phyloP scores from a whole-genome alignment of 2,113 vertebrate genomes.

The Bettongia penicillata region DNA sequence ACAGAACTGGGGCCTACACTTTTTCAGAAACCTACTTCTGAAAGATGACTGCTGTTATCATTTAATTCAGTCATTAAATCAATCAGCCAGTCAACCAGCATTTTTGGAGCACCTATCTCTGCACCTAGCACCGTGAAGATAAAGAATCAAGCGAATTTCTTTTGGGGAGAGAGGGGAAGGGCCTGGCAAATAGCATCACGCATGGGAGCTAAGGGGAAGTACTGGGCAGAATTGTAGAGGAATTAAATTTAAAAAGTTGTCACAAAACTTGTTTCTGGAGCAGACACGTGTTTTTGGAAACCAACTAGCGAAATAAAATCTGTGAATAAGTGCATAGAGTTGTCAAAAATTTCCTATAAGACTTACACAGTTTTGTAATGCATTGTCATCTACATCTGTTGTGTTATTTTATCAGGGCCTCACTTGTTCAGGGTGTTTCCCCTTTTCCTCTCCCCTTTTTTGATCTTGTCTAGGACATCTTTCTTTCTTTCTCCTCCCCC shows the following conservation, averaged over 20 bases:
- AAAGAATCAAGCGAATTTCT: slow-evolving; percentile 6
- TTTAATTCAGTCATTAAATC: not conserved
- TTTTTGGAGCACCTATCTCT: not conserved
- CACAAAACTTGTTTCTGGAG: slow-evolving; percentile 58
- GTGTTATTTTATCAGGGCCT: slow-evolving; percentile 46
- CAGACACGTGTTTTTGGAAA: slow-evolving; percentile 64
- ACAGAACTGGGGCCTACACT: slow-evolving; percentile 49
- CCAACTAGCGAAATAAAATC: slow-evolving; percentile 73
- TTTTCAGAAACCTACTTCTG: slow-evolving; percentile 34
- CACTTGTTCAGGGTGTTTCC: not conserved
- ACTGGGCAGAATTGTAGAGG: slow-evolving; percentile 31
- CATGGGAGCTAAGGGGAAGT: slow-evolving; percentile 48
- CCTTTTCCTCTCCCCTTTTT: not conserved
- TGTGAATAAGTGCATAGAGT: slow-evolving; percentile 62
- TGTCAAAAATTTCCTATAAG: slow-evolving; percentile 52
- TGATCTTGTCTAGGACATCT: not conserved
- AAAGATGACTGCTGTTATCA: not conserved
- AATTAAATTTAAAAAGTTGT: slow-evolving; percentile 64
- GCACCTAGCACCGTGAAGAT: slow-evolving; percentile 12
- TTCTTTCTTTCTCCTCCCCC: too few species aligned
- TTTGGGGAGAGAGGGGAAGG: slow-evolving; percentile 20
- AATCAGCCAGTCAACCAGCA: not conserved
- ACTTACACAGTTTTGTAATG: slow-evolving; percentile 32
- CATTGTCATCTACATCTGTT: slow-evolving; percentile 67
- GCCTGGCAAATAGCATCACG: slow-evolving; percentile 38